Conservation (phyloP, 2,113 vertebrate genomes). For the Prolemur simus region DNA sequence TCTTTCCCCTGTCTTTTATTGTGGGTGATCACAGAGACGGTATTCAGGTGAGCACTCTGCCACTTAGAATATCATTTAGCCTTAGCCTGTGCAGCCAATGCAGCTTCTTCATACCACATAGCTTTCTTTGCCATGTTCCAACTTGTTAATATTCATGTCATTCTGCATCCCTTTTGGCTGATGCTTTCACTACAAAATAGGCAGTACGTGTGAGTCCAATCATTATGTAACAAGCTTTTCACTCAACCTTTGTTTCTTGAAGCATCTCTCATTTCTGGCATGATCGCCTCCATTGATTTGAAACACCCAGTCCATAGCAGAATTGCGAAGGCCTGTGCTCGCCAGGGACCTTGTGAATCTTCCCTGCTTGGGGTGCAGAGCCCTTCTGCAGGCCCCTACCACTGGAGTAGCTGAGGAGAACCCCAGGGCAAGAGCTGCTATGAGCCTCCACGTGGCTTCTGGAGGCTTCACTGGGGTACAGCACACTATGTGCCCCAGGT, state of each 20-base stretch:
- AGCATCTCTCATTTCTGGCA: constrained; percentile 81
- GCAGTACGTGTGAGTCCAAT: constrained; percentile 83
- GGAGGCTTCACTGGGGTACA: background rate
- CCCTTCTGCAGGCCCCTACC: background rate
- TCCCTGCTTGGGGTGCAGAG: background rate
- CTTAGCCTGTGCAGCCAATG: constrained; percentile 46
- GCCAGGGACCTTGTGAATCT: background rate
- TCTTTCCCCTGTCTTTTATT: background rate
- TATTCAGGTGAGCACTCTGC: background rate
- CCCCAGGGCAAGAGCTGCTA: background rate
- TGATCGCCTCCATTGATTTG: background rate
- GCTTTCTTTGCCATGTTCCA: constrained; percentile 85
- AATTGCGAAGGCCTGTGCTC: background rate
- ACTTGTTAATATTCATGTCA: constrained; percentile 81
- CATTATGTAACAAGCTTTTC: constrained; percentile 86
- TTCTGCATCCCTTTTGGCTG: constrained; percentile 83
- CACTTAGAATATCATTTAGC: constrained; percentile 62
- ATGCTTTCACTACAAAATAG: constrained; percentile 82
- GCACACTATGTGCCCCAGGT: background rate
- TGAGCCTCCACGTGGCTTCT: background rate
- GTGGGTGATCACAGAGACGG: background rate
- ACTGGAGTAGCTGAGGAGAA: background rate
- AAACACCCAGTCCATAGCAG: background rate
- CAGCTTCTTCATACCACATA: constrained; percentile 80
- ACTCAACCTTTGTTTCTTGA: constrained; percentile 85